Evolutionary conservation across 2,797 vertebrate genomes (phyloP).

Genomic region (Sebastolobus alascanus): DNA sequence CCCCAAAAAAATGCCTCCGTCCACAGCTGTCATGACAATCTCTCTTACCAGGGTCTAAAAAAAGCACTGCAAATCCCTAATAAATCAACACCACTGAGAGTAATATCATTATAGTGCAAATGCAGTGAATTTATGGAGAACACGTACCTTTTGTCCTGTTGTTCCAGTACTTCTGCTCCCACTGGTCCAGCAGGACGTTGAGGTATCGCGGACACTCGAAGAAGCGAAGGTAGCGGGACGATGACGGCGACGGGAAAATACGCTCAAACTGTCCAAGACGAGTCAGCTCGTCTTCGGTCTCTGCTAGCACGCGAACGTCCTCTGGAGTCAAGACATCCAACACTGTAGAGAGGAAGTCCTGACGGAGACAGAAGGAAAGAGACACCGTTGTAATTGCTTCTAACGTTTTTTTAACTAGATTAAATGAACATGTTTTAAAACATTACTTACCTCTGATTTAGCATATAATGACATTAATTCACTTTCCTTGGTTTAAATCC

Average conservation of each 20-base stretch:
- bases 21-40: background rate
- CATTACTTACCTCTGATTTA: background rate
- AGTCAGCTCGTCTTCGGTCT: conserved; percentile 92
- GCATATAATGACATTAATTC: background rate
- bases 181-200: conserved; percentile 94
- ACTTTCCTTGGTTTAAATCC: background rate
- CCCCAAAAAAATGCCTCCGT: too few relatives aligned
- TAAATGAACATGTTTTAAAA: background rate
- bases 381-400: background rate
- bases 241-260: conserved; percentile 89
- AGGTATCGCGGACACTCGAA: conserved; percentile 94
- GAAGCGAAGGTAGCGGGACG: conserved; percentile 93
- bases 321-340: conserved; percentile 93
- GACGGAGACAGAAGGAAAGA: background rate
- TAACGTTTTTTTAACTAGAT: background rate
- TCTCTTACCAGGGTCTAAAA: background rate
- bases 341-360: conserved; percentile 91
- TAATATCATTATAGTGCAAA: background rate
- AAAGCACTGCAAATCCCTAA: background rate
- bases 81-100: too few relatives aligned
- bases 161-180: conserved; percentile 92
- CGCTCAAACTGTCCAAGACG: conserved; percentile 93
- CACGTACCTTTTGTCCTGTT: conserved; percentile 87
- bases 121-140: background rate
- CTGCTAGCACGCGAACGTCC: conserved; percentile 90